Evolutionary conservation across 2,113 vertebrate species (phyloP), one percentile per base, ranked within the genome.

Genomic region (Eidolon helvum): DNA sequence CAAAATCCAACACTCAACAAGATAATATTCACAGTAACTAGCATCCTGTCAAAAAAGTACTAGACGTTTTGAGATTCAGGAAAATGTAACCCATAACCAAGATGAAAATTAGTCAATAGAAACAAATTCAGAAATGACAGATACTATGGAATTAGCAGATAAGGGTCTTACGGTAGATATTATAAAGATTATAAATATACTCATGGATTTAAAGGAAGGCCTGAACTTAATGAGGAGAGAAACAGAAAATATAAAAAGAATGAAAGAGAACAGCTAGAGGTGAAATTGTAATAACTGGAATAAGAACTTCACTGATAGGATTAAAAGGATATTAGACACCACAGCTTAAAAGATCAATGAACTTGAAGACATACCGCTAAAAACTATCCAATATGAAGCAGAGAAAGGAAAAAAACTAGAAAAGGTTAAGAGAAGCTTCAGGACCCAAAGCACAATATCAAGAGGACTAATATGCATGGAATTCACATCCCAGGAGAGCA

Each of bases 21-120:
- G 5, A 21, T 79, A 87, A 26, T n/a, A 84, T 61, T 78, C 57
- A 84, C 38, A 38, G 15, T 75, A 66, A 92, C 55, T 69, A 87
- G 24, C 84, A 96, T 84, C 40, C 63, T 96, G 15, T 95, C 91
- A 75, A 69, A 84, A 94, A 97, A 84, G 69, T 59, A 38, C 35
- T 50, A 90, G 61, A 69, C n/a, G 48, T 35, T 19, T 74, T 74
- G 43, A 91, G 63, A 96, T n/a, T 95, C 50, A 84, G 57, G 35
- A 94, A 82, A 71, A 88, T 72, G 40, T 93, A 82, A 59, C 61
- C 35, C n/a, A 1, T 82, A 88, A 71, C 72, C 74, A 89, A 82
- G 48, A 96, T 14, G 50, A 92, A 93, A 94, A 85, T 45, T 43
- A 72, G 38, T 90, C n/a, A 87, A 22, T 91, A 63, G 40, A 90